These are phyloP conservation scores for Spialia ferax DNA, from an alignment of 2,888 invertebrate species.

Conservation along the genomic window DNA sequence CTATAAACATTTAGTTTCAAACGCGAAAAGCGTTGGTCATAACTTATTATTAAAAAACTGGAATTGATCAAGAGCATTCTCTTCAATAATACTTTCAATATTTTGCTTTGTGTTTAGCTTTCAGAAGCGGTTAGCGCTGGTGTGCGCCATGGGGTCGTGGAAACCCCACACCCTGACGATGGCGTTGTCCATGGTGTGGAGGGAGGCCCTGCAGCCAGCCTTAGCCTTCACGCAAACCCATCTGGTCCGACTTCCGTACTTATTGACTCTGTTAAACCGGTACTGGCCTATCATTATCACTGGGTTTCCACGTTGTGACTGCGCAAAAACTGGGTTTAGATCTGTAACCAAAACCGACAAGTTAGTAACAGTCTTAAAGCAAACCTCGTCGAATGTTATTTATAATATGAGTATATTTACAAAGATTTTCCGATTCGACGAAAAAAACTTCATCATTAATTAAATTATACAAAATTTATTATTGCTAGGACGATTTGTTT, in stretches of 20 bases:
- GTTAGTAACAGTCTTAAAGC: slow-evolving; percentile 51
- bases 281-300: slow-evolving; percentile 83
- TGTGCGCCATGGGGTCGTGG: slow-evolving; percentile 77
- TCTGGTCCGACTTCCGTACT: slow-evolving; percentile 74
- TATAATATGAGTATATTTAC: neutral
- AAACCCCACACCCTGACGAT: slow-evolving; percentile 82
- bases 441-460: neutral
- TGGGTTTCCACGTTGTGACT: slow-evolving; percentile 79
- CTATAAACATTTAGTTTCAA: slow-evolving; percentile 26
- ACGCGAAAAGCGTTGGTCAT: slow-evolving; percentile 26
- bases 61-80: slow-evolving; percentile 34
- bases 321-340: slow-evolving; percentile 78
- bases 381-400: neutral
- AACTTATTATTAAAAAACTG: slow-evolving; percentile 30
- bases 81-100: slow-evolving; percentile 9
- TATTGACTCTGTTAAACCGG: slow-evolving; percentile 80
- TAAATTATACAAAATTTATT: neutral
- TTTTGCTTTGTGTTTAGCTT: neutral
- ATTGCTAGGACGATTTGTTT: no score
- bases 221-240: slow-evolving; percentile 84
- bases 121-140: slow-evolving; percentile 77
- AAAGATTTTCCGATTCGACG: neutral
- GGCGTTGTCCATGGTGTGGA: slow-evolving; percentile 80
- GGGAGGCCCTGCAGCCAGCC: slow-evolving; percentile 77
- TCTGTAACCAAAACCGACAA: slow-evolving; percentile 63